These are phyloP conservation scores for Rhinatrema bivittatum DNA, from an alignment of 2,797 vertebrate genomes.

Conservation along the genomic window DNA sequence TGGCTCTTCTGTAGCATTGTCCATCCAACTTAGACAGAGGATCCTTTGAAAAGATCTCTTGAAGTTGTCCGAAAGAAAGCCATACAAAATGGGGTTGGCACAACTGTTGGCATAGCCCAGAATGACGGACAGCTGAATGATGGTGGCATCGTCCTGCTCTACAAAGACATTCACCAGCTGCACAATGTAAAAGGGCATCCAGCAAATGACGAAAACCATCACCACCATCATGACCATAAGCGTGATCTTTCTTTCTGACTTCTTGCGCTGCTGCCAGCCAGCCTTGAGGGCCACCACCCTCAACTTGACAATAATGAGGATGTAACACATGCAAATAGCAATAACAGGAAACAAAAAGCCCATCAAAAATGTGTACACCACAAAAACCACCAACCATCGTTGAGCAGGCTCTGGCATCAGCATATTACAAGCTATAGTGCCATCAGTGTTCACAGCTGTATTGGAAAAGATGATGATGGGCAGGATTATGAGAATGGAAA, in stretches of 20 bases:
- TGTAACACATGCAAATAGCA: constrained; percentile 83
- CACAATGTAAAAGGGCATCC: constrained; percentile 87
- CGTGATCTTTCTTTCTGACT: constrained; percentile 82
- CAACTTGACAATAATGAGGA: constrained; percentile 84
- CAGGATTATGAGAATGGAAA: constrained; percentile 78
- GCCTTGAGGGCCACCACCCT: constrained; percentile 80
- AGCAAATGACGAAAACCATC: constrained; percentile 83
- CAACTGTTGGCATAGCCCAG: constrained; percentile 84
- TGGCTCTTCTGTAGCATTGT: constrained; percentile 76
- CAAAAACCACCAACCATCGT: constrained; percentile 78
- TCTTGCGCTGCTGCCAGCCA: constrained; percentile 83
- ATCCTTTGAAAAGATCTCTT: constrained; percentile 82
- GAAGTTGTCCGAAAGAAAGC: constrained; percentile 85
- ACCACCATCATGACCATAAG: constrained; percentile 89
- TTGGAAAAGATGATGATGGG: constrained; percentile 82
- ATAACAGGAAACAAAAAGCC: constrained; percentile 82
- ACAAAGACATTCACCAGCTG: constrained; percentile 82
- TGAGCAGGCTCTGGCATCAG: constrained; percentile 80
- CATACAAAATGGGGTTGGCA: constrained; percentile 82
- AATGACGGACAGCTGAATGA: constrained; percentile 82
- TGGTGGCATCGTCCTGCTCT: constrained; percentile 73
- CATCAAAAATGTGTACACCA: constrained; percentile 81
- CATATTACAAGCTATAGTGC: constrained; percentile 82
- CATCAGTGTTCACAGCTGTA: constrained; percentile 75
- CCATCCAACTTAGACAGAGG: constrained; percentile 83